Conservation (phyloP, 2,888 invertebrate genomes). For the Mythimna lalbum region DNA sequence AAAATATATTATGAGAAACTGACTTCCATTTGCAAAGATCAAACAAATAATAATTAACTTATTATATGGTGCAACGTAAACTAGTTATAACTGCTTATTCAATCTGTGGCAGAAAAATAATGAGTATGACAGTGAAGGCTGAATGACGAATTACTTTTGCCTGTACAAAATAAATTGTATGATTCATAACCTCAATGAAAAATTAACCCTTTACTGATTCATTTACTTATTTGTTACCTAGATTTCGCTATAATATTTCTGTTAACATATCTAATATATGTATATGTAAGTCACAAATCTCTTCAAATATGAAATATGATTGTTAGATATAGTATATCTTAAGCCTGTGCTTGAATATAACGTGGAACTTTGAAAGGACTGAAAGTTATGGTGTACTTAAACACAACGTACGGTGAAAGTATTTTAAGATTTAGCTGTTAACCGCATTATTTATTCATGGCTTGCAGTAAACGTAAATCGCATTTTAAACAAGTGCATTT, state of each 20-base stretch:
- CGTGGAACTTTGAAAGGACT: slow-evolving; percentile 60
- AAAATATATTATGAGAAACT: slow-evolving; percentile 69
- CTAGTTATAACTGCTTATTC: slow-evolving; percentile 37
- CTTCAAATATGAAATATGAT: slow-evolving; percentile 42
- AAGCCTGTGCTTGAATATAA: slow-evolving; percentile 45
- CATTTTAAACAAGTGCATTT: slow-evolving; percentile 67
- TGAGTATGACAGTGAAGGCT: slow-evolving; percentile 56
- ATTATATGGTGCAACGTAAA: slow-evolving; percentile 42
- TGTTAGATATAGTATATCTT: slow-evolving; percentile 40
- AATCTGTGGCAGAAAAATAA: slow-evolving; percentile 51
- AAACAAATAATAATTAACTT: slow-evolving; percentile 52
- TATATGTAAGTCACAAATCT: slow-evolving; percentile 33
- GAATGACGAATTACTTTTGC: slow-evolving; percentile 62
- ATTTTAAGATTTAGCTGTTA: slow-evolving; percentile 67
- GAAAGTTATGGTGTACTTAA: slow-evolving; percentile 69
- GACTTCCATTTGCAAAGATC: slow-evolving; percentile 47
- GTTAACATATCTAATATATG: background rate
- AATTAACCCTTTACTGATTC: slow-evolving; percentile 32
- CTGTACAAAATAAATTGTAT: slow-evolving; percentile 47
- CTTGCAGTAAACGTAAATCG: slow-evolving; percentile 67
- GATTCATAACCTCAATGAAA: slow-evolving; percentile 58
- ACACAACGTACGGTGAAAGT: slow-evolving; percentile 67
- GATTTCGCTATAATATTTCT: slow-evolving; percentile 6
- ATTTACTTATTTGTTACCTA: slow-evolving; percentile 19
- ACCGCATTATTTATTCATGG: slow-evolving; percentile 68